A percentile compares a stretch with the other conserved stretches of the same genome.
phyloP scores from a whole-genome alignment of 2,888 invertebrate genomes.

The Hirtodrosophila confusa region DNA sequence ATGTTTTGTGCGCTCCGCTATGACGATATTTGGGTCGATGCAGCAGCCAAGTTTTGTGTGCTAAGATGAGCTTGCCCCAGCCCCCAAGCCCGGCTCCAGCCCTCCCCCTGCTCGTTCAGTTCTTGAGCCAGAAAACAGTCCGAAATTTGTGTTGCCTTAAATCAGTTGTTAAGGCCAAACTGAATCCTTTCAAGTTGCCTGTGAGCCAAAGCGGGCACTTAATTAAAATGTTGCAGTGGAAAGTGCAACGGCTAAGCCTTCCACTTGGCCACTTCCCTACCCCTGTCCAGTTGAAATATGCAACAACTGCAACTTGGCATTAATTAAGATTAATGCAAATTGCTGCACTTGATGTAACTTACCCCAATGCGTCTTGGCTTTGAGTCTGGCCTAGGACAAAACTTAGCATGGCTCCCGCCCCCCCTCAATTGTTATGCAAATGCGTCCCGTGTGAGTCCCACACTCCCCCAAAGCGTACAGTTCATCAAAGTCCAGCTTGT shows the following conservation, averaged over 20 bases:
- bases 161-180: conserved; percentile 16
- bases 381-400: background rate
- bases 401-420: background rate
- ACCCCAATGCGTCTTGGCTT: background rate
- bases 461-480: background rate
- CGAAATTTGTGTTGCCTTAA: background rate
- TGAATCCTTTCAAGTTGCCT: conserved; percentile 41
- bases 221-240: conserved; percentile 34
- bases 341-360: conserved; percentile 18
- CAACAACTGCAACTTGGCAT: conserved; percentile 16
- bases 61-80: conserved; percentile 38
- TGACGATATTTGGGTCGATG: conserved; percentile 27
- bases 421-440: conserved; percentile 39
- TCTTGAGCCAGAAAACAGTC: no score
- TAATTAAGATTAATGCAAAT: conserved; percentile 50
- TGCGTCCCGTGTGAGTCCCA: conserved; percentile 30
- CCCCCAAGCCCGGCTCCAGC: background rate
- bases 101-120: no score
- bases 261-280: no score
- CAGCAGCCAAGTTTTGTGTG: conserved; percentile 20
- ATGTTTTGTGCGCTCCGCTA: conserved; percentile 7
- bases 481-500: conserved; percentile 32
- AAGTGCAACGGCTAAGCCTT: background rate
- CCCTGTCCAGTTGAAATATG: background rate
- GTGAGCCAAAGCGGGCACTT: background rate